A percentile compares a stretch with the other conserved stretches of the same genome.
These are phyloP conservation scores for Vombatus ursinus DNA, from an alignment of 2,113 vertebrate genomes.

Conservation along the genomic window DNA sequence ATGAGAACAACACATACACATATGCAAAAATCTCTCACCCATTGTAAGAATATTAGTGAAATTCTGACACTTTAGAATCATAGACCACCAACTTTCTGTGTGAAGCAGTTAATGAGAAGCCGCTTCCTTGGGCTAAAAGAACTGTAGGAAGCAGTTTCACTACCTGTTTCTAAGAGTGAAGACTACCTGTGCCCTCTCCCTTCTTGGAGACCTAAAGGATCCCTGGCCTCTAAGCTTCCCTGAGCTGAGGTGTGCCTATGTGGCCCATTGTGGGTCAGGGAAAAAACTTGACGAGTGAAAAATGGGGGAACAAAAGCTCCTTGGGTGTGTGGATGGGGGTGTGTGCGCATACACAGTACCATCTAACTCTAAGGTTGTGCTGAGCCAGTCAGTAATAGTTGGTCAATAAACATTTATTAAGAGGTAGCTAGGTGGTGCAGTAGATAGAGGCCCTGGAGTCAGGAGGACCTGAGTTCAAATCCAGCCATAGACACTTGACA, in stretches of 20 bases:
- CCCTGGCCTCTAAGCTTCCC: not conserved
- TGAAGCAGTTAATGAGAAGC: constrained; percentile 49
- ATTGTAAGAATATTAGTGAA: constrained; percentile 45
- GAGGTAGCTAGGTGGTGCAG: too few relatives aligned
- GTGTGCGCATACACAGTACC: not conserved
- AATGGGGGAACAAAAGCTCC: not conserved
- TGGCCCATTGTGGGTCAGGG: not conserved
- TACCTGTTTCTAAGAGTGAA: constrained; percentile 51
- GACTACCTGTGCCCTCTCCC: not conserved
- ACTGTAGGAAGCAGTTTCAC: constrained; percentile 60
- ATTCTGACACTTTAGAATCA: constrained; percentile 64
- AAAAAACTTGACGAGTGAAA: not conserved
- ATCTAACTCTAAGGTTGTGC: not conserved
- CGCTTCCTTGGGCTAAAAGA: constrained; percentile 47
- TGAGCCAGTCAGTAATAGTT: not conserved
- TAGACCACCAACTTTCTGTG: not conserved
- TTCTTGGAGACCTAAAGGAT: not conserved
- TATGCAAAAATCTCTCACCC: constrained; percentile 36
- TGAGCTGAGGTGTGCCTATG: not conserved
- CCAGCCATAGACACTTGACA: too few relatives aligned
- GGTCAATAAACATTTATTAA: not conserved
- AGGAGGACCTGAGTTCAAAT: too few relatives aligned
- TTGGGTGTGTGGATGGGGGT: not conserved
- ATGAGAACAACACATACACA: constrained; percentile 43
- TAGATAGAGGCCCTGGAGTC: too few relatives aligned